These are phyloP conservation scores for Zapornia atra DNA, from an alignment of 2,113 vertebrate genomes.

Conservation along the genomic window DNA sequence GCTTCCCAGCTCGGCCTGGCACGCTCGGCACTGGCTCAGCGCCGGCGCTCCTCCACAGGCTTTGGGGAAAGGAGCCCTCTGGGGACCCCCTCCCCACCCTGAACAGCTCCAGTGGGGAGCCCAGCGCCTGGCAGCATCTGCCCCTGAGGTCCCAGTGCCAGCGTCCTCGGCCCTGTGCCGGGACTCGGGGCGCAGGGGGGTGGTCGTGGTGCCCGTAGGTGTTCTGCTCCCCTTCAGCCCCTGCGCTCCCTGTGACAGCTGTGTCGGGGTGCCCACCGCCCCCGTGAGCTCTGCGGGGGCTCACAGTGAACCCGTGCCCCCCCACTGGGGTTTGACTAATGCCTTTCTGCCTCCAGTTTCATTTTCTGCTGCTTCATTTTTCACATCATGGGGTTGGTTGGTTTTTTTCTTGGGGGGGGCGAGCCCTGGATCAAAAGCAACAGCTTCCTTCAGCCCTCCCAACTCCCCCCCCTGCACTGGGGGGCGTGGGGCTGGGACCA, in stretches of 20 bases:
- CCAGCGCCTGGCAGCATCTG: not conserved
- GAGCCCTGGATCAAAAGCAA: not conserved
- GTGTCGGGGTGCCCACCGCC: not conserved
- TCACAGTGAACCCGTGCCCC: not conserved
- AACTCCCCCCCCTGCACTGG: not conserved
- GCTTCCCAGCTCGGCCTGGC: not conserved
- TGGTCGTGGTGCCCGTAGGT: not conserved
- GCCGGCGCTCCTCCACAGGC: not conserved
- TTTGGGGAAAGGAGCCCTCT: not conserved
- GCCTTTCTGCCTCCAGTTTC: not conserved
- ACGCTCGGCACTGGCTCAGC: rapidly evolving
- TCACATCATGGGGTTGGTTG: not conserved
- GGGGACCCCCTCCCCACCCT: not conserved
- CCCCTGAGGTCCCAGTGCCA: not conserved
- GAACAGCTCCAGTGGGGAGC: not conserved
- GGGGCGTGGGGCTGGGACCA: not conserved
- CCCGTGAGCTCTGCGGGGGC: not conserved
- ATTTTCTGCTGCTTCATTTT: not conserved
- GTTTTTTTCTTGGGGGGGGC: not conserved
- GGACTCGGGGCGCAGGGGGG: too few relatives aligned
- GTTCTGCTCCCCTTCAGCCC: too few relatives aligned
- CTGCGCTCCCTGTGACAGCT: not conserved
- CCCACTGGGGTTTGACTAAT: not conserved
- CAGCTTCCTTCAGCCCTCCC: not conserved
- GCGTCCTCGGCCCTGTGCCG: not conserved